Evolutionary conservation across 2,797 vertebrate genomes (phyloP), one percentile per base, ranked within the genome.

Genomic region (Protonibea diacanthus): DNA sequence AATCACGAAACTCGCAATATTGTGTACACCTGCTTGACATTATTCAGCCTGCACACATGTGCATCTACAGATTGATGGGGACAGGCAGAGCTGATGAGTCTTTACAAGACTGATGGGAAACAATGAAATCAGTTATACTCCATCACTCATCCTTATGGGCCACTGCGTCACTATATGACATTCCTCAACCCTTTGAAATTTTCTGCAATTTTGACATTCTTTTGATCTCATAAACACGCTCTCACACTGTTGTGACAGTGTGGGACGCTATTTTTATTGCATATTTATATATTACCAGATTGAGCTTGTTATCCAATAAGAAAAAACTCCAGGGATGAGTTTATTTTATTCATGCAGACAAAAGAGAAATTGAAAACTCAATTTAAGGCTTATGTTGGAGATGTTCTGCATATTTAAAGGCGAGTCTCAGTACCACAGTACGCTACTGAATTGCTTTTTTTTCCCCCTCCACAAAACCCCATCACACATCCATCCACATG

Each of bases 401-500:
- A 78, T 64, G 48, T 71, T 81, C 27, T 71, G 55, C 2, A 4
- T 72, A 72, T 82, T 80, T 73, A 72, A 77, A 71, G 20, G n/a
- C 1, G 3, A 59, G 55, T n/a, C 33, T 53, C 52, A 33, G 42
- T 18, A 21, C 47, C 65, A 69, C 0, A 3, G 53, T 65, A 38
- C 47, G 55, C 81, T 15, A 69, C n/a, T 25, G 62, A 80, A 67
- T 65, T 25, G 4, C 25, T 64, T 76, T 84, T 73, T 78, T 47
- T 49, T 20, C 42, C 18, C 11, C 49, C 51, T 20, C 44, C 25
- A 25, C 38, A 70, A 77, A 79, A 72, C 61, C 62, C 11, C 67
- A 23, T 51, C 74, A 83, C 18, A 70, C 78, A 88, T 90, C 88
- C 82, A 84, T 88, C 87, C 87, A 66, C 68, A 71, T 55, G 81